These are phyloP conservation scores for Meta bourneti DNA, from an alignment of 2,888 invertebrate species.

Conservation along the genomic window DNA sequence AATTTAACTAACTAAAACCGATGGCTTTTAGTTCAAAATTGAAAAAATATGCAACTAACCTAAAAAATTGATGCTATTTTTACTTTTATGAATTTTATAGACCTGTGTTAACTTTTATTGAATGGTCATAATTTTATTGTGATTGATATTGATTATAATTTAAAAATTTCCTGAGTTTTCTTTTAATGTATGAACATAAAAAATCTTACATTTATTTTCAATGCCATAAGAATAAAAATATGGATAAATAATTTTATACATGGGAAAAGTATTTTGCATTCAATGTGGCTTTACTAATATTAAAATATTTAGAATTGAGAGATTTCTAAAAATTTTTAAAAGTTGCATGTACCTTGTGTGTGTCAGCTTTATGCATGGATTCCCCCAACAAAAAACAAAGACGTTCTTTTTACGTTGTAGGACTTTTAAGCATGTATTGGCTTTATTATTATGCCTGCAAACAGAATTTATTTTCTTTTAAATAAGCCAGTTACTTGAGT, in stretches of 20 bases:
- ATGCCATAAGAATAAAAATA: too few relatives aligned
- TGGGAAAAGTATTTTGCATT: too few relatives aligned
- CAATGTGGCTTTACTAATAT: not conserved
- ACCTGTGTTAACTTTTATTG: not conserved
- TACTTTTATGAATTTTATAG: not conserved
- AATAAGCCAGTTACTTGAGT: slow-evolving; percentile 18
- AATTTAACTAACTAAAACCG: not conserved
- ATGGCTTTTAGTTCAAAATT: not conserved
- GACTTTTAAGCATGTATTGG: slow-evolving; percentile 16
- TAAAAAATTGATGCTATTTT: not conserved
- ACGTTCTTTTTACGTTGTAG: not conserved
- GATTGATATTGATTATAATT: too few relatives aligned
- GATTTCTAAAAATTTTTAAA: not conserved
- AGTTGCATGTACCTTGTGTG: slow-evolving; percentile 11
- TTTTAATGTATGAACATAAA: too few relatives aligned
- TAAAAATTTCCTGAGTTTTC: too few relatives aligned
- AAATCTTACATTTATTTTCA: too few relatives aligned
- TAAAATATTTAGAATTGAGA: not conserved
- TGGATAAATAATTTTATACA: too few relatives aligned
- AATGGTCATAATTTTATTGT: not conserved
- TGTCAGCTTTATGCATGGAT: not conserved
- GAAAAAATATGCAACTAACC: too few relatives aligned
- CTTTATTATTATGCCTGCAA: not conserved
- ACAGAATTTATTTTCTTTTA: slow-evolving; percentile 3
- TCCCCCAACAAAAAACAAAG: not conserved